A percentile compares a stretch with the other conserved stretches of the same genome.
phyloP scores from a whole-genome alignment of 2,113 vertebrate genomes.

The Mellivora capensis region DNA sequence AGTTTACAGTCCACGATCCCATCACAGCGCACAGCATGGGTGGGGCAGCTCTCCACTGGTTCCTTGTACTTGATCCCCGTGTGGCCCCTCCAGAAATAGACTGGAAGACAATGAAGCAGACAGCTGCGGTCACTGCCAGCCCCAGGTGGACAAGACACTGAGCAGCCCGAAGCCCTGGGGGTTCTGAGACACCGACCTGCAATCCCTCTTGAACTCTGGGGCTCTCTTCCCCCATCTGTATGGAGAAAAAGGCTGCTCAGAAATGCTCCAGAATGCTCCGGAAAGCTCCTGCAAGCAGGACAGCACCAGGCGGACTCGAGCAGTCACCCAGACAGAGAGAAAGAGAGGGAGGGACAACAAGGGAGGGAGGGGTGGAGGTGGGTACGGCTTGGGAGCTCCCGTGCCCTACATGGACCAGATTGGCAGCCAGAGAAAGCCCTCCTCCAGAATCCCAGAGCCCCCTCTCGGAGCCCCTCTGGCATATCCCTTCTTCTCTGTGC shows the following conservation, averaged over 20 bases:
- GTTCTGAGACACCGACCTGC: slow-evolving; percentile 40
- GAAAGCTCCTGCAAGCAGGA: slow-evolving; percentile 51
- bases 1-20: slow-evolving; percentile 81
- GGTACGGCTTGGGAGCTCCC: neutral
- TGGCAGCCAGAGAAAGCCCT: neutral
- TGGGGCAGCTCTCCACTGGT: slow-evolving; percentile 77
- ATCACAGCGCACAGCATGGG: slow-evolving; percentile 73
- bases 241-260: slow-evolving; percentile 67
- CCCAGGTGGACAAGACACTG: neutral
- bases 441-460: neutral
- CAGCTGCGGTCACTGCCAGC: rapidly evolving
- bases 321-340: neutral
- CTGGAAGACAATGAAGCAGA: slow-evolving; percentile 57
- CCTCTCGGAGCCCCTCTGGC: neutral
- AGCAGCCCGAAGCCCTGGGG: slow-evolving; percentile 53
- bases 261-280: slow-evolving; percentile 23
- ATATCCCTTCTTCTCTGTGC: neutral
- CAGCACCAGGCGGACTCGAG: neutral
- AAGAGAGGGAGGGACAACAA: neutral
- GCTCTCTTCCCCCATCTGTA: slow-evolving; percentile 66
- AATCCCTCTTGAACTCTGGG: slow-evolving; percentile 68
- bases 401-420: neutral
- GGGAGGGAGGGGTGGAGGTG: neutral
- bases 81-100: slow-evolving; percentile 82
- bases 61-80: slow-evolving; percentile 82